Evolutionary conservation across 2,797 vertebrate genomes (phyloP), one percentile per base, ranked within the genome.

Genomic region (Pipistrellus pipistrellus): DNA sequence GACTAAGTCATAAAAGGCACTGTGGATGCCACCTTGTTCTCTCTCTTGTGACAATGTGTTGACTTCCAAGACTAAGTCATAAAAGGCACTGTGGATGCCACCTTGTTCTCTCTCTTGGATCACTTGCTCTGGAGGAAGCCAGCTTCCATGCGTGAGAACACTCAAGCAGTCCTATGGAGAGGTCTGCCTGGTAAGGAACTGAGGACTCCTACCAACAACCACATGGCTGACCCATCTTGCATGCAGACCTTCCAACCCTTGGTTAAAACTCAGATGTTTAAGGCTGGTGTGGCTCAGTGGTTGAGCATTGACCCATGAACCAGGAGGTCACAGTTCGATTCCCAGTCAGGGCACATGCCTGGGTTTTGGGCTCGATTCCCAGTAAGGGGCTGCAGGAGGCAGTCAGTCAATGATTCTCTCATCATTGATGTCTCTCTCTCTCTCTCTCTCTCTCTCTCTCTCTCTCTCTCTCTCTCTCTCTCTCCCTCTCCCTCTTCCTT

Each of bases 31-130:
- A n/a, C n/a, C n/a, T n/a, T n/a, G n/a, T n/a, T n/a, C n/a, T n/a
- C n/a, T n/a, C n/a, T n/a, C n/a, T n/a, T n/a, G 30, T 64, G 35
- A 73, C 14, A 17, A 30, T 1, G 32, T 51, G 13, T 83, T 83
- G 76, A 89, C n/a, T 91, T 89, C 44, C 9, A 69, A 51, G 23
- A 75, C n/a, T n/a, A n/a, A 32, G 17, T 84, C 81, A 75, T 35
- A 64, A 69, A 87, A 86, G 9, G 18, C 44, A 20, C 20, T 27
- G 2, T 62, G 7, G 64, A 53, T 76, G 76, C 85, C 3, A 53
- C 46, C 32, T 53, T 46, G 41, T 25, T 82, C 48, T 53, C 7
- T 78, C 51, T 59, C 62, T 91, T n/a, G 23, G 38, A 38, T 81
- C 83, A 48, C 72, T 78, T 76, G 13, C 25, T 88, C 44, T 35